Evolutionary conservation across 2,888 invertebrate genomes (phyloP).

Genomic region (Periphyllus acericola): DNA sequence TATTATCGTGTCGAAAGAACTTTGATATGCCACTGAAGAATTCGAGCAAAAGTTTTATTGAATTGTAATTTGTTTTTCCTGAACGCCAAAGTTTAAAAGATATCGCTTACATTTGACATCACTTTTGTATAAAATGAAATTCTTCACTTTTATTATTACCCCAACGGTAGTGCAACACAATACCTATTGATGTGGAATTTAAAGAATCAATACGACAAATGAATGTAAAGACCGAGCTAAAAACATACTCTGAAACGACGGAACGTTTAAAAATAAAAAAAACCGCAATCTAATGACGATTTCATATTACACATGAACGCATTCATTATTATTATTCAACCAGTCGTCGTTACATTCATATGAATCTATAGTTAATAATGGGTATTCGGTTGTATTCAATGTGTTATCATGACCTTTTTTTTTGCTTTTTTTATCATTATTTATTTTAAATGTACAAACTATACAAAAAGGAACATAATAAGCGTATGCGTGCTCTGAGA

Average conservation of each 20-base stretch:
- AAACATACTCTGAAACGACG: not conserved
- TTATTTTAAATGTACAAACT: no score
- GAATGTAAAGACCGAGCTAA: not conserved
- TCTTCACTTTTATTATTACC: slow-evolving; percentile 19
- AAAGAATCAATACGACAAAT: slow-evolving; percentile 1
- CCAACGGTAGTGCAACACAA: not conserved
- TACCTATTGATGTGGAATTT: slow-evolving; percentile 21
- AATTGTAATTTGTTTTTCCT: slow-evolving; percentile 37
- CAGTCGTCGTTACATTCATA: not conserved
- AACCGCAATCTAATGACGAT: slow-evolving; percentile 1
- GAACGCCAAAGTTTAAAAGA: slow-evolving; percentile 17
- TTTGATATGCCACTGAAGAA: slow-evolving; percentile 25
- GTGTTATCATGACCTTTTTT: not conserved
- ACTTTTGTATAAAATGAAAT: slow-evolving; percentile 41
- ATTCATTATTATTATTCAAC: slow-evolving; percentile 12
- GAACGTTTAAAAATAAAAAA: not conserved
- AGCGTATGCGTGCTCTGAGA: no score
- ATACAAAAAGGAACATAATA: no score
- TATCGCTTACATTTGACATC: slow-evolving; percentile 32
- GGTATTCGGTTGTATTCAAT: not conserved
- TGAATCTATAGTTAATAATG: not conserved
- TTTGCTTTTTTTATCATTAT: no score
- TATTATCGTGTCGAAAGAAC: slow-evolving; percentile 7
- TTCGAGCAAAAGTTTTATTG: slow-evolving; percentile 28
- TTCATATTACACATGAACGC: not conserved